These are phyloP conservation scores for Drosophila mayri DNA, from an alignment of 1,140 invertebrate genomes.

Conservation along the genomic window DNA sequence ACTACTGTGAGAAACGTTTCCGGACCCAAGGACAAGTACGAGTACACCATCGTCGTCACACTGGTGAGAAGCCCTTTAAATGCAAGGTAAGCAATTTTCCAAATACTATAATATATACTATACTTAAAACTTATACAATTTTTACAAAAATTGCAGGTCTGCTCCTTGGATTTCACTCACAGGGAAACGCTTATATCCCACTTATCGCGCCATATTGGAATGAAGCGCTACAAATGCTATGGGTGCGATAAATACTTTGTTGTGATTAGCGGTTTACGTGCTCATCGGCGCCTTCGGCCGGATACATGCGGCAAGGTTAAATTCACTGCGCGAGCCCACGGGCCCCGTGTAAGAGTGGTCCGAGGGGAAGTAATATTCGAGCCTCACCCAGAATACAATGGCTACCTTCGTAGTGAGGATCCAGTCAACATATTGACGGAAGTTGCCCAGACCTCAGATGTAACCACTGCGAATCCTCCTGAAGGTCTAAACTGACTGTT, in stretches of 20 bases:
- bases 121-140: too few species aligned
- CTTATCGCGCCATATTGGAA: constrained; percentile 80
- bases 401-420: constrained; percentile 78
- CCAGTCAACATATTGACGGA: constrained; percentile 69
- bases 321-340: constrained; percentile 76
- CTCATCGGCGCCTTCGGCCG: constrained; percentile 74
- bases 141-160: constrained; percentile 69
- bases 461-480: neutral
- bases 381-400: constrained; percentile 72
- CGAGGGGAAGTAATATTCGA: constrained; percentile 76
- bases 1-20: constrained; percentile 77
- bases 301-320: constrained; percentile 79
- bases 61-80: constrained; percentile 93
- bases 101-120: too few species aligned
- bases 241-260: constrained; percentile 80
- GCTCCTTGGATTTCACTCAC: constrained; percentile 74
- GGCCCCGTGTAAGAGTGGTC: constrained; percentile 76
- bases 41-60: constrained; percentile 94
- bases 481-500: constrained; percentile 21
- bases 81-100: constrained; percentile 92
- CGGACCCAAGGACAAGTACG: constrained; percentile 77
- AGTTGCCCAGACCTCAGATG: constrained; percentile 29
- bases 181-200: constrained; percentile 81
- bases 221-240: constrained; percentile 84
- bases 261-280: constrained; percentile 77